Conservation (phyloP, 2,113 vertebrate genomes). For the Meriones unguiculatus region DNA sequence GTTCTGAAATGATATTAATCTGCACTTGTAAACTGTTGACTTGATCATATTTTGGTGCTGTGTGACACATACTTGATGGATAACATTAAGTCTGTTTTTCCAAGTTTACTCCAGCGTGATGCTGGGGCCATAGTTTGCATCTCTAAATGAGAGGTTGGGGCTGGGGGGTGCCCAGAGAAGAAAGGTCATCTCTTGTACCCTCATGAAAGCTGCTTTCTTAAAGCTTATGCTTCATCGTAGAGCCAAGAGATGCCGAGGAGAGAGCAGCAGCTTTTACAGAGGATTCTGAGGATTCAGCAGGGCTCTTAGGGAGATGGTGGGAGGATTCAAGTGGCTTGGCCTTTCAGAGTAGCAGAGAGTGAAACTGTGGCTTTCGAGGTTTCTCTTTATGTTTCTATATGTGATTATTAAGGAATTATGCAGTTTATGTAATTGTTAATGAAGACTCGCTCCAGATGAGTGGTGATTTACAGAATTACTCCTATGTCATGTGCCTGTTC, state of each 20-base stretch:
- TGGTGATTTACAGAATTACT: not conserved
- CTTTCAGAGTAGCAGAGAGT: not conserved
- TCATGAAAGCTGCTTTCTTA: conserved; percentile 5
- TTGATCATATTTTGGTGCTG: conserved; percentile 27
- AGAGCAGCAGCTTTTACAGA: not conserved
- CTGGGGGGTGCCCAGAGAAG: not conserved
- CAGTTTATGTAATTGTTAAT: not conserved
- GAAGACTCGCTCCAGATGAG: conserved; percentile 29
- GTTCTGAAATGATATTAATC: conserved; percentile 8
- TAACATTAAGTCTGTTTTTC: conserved; percentile 10
- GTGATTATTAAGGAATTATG: not conserved
- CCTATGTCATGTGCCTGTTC: not conserved
- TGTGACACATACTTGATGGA: not conserved
- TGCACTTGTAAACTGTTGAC: not conserved
- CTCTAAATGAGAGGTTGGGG: not conserved
- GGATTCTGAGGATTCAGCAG: not conserved
- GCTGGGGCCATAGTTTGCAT: not conserved
- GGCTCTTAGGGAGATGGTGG: not conserved
- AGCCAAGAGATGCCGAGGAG: not conserved
- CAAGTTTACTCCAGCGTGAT: not conserved
- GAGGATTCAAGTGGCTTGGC: not conserved
- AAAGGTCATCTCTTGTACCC: not conserved
- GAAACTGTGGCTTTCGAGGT: conserved; percentile 8
- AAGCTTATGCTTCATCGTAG: not conserved
- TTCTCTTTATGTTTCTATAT: not conserved